Percentiles rank a stretch among this genome's conserved stretches.
phyloP scores from a whole-genome alignment of 2,888 invertebrate genomes.

The Clitarchus hookeri region DNA sequence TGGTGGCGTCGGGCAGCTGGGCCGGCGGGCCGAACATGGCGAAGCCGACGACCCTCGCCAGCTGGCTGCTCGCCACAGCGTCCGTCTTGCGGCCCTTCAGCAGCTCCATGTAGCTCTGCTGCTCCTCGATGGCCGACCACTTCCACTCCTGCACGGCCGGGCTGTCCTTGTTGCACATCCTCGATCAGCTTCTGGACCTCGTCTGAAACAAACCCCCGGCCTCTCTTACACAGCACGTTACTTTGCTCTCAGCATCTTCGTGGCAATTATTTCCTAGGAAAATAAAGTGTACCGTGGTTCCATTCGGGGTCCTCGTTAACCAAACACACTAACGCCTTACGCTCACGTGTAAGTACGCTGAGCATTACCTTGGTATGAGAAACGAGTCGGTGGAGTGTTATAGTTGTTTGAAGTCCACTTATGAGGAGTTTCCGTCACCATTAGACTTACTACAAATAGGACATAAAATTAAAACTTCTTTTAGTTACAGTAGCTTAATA shows the following conservation, averaged over 20 bases:
- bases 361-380: too few species aligned
- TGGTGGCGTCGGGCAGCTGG: conserved; percentile 18
- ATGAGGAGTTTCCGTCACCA: too few species aligned
- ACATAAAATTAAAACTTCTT: too few species aligned
- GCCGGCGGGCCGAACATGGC: conserved; percentile 23
- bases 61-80: background rate
- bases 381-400: too few species aligned
- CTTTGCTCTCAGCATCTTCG: background rate
- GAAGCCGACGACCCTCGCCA: background rate
- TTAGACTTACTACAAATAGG: too few species aligned
- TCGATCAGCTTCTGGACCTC: background rate
- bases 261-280: background rate
- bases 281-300: too few species aligned
- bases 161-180: background rate
- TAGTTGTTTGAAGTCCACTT: too few species aligned
- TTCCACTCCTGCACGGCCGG: background rate
- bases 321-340: too few species aligned
- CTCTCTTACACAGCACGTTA: background rate
- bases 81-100: conserved; percentile 5
- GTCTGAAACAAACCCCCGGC: background rate
- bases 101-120: conserved; percentile 26
- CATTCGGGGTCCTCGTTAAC: too few species aligned
- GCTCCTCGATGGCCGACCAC: conserved; percentile 15
- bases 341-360: too few species aligned
- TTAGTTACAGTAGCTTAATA: too few species aligned